Conservation (phyloP, 1,140 invertebrate species). For the Drepana arcuata region DNA sequence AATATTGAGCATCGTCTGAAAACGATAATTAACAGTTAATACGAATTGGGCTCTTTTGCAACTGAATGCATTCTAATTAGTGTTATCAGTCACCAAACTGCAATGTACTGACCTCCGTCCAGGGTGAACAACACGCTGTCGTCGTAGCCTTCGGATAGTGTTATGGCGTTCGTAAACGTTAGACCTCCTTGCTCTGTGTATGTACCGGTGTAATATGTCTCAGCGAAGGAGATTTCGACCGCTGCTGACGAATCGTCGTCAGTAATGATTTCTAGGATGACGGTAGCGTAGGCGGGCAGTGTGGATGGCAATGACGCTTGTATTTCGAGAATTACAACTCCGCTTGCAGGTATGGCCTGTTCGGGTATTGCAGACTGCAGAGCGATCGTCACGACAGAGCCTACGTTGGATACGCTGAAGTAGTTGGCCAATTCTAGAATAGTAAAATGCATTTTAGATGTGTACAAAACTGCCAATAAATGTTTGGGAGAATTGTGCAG, state of each 20-base stretch:
- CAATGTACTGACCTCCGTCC: constrained; percentile 20
- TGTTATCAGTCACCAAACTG: too few species aligned
- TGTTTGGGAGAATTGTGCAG: too few species aligned
- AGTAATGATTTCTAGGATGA: constrained; percentile 14
- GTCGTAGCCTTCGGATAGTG: constrained; percentile 12
- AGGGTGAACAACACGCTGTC: constrained; percentile 12
- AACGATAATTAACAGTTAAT: too few species aligned
- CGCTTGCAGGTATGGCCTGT: constrained; percentile 14
- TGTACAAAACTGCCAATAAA: too few species aligned
- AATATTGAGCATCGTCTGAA: constrained; percentile 25
- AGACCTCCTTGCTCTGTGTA: constrained; percentile 13
- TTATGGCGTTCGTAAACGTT: constrained; percentile 8
- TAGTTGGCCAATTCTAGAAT: constrained; percentile 15
- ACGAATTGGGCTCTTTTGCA: too few species aligned
- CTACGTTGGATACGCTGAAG: constrained; percentile 6
- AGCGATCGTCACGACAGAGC: constrained; percentile 8
- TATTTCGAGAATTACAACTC: constrained; percentile 22
- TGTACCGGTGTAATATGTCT: constrained; percentile 14
- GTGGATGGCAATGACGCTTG: constrained; percentile 16
- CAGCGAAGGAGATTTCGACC: constrained; percentile 5
- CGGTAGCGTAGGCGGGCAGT: constrained; percentile 14
- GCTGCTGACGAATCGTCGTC: not conserved
- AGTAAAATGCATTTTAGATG: too few species aligned
- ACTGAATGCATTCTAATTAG: too few species aligned
- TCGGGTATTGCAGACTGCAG: constrained; percentile 11